Evolutionary conservation across 2,797 vertebrate species (phyloP).

Genomic region (Rhyacichthys aspro): DNA sequence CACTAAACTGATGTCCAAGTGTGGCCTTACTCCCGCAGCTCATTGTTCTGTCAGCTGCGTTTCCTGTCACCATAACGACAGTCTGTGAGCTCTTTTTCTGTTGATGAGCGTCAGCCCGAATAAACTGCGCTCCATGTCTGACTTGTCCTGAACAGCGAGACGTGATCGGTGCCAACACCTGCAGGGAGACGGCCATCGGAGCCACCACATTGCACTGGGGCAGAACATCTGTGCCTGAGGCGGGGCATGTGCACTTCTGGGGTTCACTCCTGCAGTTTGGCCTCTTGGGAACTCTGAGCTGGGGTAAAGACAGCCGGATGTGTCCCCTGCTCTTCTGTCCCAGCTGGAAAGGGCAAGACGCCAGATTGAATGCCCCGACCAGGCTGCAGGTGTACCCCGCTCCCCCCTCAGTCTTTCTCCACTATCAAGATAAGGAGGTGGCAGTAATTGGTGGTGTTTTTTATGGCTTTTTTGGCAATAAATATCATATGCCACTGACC

Average conservation of each 20-base stretch:
- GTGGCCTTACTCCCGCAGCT: conserved; percentile 15
- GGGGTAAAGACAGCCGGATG: conserved; percentile 55
- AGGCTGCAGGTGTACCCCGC: conserved; percentile 66
- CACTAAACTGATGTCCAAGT: conserved; percentile 4
- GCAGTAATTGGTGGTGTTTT: conserved; percentile 66
- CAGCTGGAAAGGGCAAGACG: conserved; percentile 62
- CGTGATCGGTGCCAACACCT: conserved; percentile 47
- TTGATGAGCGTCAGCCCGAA: conserved; percentile 39
- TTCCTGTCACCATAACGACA: conserved; percentile 41
- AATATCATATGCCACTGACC: conserved; percentile 64
- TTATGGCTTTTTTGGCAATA: conserved; percentile 63
- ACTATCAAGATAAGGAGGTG: conserved; percentile 58
- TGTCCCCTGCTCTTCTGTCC: conserved; percentile 29
- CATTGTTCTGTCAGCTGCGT: conserved; percentile 30
- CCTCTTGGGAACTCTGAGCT: conserved; percentile 44
- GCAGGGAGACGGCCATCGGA: conserved; percentile 39
- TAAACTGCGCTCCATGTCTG: conserved; percentile 49
- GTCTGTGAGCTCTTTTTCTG: conserved; percentile 12
- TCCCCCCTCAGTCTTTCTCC: conserved; percentile 31
- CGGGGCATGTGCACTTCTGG: conserved; percentile 50
- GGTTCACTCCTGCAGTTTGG: conserved; percentile 54
- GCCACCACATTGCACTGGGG: conserved; percentile 31
- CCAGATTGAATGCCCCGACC: conserved; percentile 51
- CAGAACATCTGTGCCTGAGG: conserved; percentile 69
- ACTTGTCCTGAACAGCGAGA: conserved; percentile 53